phyloP scores from a whole-genome alignment of 2,888 invertebrate genomes.

The Serrognathus titanus region DNA sequence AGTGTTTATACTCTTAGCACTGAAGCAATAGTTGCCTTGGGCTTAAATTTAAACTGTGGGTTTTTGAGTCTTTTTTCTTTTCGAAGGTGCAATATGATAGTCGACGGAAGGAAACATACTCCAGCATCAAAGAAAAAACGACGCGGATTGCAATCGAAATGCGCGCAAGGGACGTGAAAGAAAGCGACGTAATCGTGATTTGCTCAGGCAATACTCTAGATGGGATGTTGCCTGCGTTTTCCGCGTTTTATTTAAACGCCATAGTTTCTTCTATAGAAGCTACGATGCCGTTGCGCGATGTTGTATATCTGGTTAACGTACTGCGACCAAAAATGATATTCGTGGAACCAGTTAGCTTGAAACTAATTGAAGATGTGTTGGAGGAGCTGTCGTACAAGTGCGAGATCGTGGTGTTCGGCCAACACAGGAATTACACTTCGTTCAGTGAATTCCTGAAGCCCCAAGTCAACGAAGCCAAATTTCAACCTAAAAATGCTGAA shows the following conservation, averaged over 20 bases:
- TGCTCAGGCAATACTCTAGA: conserved; percentile 49
- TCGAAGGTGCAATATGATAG: conserved; percentile 30
- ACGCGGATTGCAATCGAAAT: conserved; percentile 48
- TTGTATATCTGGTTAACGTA: conserved; percentile 22
- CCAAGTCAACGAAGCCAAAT: conserved; percentile 24
- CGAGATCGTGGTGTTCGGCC: conserved; percentile 28
- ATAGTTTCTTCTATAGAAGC: conserved; percentile 23
- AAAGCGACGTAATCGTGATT: conserved; percentile 47
- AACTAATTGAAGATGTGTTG: conserved; percentile 21
- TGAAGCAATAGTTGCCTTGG: too few species aligned
- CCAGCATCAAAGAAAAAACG: conserved; percentile 41
- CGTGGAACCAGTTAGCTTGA: conserved; percentile 20
- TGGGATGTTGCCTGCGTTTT: conserved; percentile 46
- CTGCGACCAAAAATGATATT: conserved; percentile 29
- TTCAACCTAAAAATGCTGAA: conserved; percentile 26
- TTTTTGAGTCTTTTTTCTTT: neutral
- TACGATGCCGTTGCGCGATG: conserved; percentile 22
- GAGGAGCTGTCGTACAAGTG: conserved; percentile 14
- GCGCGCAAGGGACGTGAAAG: conserved; percentile 39
- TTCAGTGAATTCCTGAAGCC: conserved; percentile 22
- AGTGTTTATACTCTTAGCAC: neutral
- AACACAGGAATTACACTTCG: conserved; percentile 7
- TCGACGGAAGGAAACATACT: conserved; percentile 46
- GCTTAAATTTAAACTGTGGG: too few species aligned
- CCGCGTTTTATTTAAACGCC: conserved; percentile 46